Evolutionary conservation across 2,888 invertebrate genomes (phyloP).

Genomic region (Callimorpha dominula): DNA sequence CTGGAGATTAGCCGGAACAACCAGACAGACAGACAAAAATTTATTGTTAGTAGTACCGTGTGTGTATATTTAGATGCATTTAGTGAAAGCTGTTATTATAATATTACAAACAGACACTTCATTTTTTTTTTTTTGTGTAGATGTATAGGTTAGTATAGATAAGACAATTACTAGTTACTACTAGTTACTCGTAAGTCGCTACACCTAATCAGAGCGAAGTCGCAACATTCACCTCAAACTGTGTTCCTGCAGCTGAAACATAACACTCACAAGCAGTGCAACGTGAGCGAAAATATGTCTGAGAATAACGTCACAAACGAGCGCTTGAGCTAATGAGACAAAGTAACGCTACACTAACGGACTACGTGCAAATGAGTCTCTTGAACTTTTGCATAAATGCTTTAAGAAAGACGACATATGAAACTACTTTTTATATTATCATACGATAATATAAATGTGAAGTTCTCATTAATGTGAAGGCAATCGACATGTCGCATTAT

Average conservation of each 20-base stretch:
- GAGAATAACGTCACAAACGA: constrained; percentile 37
- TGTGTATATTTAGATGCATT: too few relatives aligned
- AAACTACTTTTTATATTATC: not conserved
- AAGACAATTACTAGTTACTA: not conserved
- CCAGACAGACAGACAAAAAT: too few relatives aligned
- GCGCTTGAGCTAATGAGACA: constrained; percentile 51
- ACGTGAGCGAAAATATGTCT: constrained; percentile 38
- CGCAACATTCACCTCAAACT: constrained; percentile 9
- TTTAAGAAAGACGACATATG: not conserved
- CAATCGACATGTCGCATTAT: too few relatives aligned
- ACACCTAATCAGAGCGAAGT: not conserved
- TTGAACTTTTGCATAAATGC: constrained; percentile 27
- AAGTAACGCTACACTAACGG: constrained; percentile 32
- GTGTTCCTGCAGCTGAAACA: constrained; percentile 11
- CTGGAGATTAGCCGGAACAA: too few relatives aligned
- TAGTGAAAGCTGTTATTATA: too few relatives aligned
- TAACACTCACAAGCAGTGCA: constrained; percentile 16
- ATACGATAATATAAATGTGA: too few relatives aligned
- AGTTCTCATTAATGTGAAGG: too few relatives aligned
- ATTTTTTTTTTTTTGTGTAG: too few relatives aligned
- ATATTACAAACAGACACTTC: too few relatives aligned
- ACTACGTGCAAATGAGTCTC: constrained; percentile 36
- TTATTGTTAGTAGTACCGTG: too few relatives aligned
- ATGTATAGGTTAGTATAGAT: too few relatives aligned
- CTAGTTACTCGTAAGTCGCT: not conserved